Base-by-base conservation (phyloP, 2,113 vertebrate species). In the Malaclemys terrapin region DNA sequence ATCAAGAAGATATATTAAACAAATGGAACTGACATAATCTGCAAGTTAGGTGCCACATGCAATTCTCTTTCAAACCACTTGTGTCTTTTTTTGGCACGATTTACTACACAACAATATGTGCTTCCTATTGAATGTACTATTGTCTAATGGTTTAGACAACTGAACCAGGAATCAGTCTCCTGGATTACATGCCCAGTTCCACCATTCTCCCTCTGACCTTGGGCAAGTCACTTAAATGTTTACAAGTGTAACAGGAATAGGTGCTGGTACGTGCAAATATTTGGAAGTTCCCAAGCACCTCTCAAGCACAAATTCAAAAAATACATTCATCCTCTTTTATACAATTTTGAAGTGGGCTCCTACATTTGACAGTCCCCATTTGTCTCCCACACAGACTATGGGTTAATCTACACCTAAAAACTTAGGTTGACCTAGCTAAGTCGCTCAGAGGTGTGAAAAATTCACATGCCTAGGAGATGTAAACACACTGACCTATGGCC, bases 21-120 rank as follows among this genome's bases (percentile, higher is more conserved):
- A 82, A 96, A 91, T 6, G 27, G 87, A 93, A 65, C 25, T n/a
- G 35, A 88, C 90, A 85, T 87, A 82, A 50, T 54, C 90, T 87
- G 47, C 75, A 91, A 83, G 45, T 89, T 75, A 42, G 47, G 17
- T 85, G 20, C 89, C 83, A 91, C 65, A 88, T 5, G 1, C 3
- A 25, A 52, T 76, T 84, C 82, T 22, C 78, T 80, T 80, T 65
- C 65, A 10, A n/a, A 69, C 72, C 2, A 4, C 38, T 92, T 75
- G 20, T 50, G 4, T n/a, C 9, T 92, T 59, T 91, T 84, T 72
- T 31, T 81, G 38, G 53, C 31, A 92, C n/a, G 72, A 52, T 53
- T 59, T 24, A 12, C 7, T 20, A 6, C 19, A 80, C 20, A 83
- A 24, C 6, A 1, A 80, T 72, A n/a, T 72, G 72, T 45, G 24